Evolutionary conservation across 2,113 vertebrate genomes (phyloP), one percentile per base, ranked within the genome.

Genomic region (Upupa epops): DNA sequence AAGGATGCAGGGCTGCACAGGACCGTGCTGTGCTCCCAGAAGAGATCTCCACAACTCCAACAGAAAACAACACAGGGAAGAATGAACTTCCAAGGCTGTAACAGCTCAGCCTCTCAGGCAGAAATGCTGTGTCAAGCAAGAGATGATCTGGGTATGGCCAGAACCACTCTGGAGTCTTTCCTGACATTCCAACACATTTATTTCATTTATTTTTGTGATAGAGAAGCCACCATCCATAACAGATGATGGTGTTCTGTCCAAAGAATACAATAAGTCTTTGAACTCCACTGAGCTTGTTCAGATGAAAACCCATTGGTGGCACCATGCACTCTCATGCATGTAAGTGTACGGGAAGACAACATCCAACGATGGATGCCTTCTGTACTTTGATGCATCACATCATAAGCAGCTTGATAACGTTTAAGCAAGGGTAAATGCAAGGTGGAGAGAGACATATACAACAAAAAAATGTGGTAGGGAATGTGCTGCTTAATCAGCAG

Each of bases 401-500:
- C 25, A 2, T 36, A 48, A 56, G 13, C 8, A 64, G 24, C 36
- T 29, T 58, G n/a, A 28, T 31, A 17, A 61, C 4, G 6, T 64
- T 68, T 64, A 63, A 61, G 17, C 65, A 84, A 66, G 15, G 29
- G 9, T 17, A 76, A 72, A 25, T 5, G 3, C 32, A 51, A 71
- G 17, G 74, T 5, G 42, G 16, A 70, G 21, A 14, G 46, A 75
- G 32, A 22, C 17, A 51, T 61, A 65, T 54, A 19, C 32, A 76
- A 79, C 22, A 5, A 31, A 9, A 40, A n/a, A n/a, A n/a, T n/a
- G n/a, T n/a, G 69, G 28, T 5, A 89, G 25, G 42, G 8, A 87
- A 48, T 0, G 0, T 2, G 37, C 3, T 49, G 46, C 49, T 29
- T 56, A 7, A 69, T 61, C 11, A 64, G 6, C n/a, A 24, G 45